phyloP scores from a whole-genome alignment of 2,888 invertebrate species.

The Netelia virgata region DNA sequence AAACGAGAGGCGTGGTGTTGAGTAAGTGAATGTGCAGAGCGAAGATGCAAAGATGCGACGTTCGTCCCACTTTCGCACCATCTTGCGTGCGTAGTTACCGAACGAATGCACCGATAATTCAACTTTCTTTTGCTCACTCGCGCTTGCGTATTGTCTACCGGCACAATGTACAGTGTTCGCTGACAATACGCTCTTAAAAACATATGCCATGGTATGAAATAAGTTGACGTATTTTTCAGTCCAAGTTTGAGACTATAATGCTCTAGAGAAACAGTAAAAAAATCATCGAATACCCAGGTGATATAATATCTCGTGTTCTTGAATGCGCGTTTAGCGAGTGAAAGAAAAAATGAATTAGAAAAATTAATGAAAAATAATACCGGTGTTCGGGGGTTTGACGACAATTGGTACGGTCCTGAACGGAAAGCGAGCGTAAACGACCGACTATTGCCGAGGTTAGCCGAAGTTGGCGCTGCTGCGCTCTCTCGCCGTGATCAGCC shows the following conservation, averaged over 20 bases:
- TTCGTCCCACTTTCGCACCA: background rate
- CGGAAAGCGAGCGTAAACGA: constrained; percentile 67
- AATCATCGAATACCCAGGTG: too few species aligned
- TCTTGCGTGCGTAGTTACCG: background rate
- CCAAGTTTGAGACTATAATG: too few species aligned
- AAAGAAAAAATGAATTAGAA: background rate
- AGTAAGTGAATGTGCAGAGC: background rate
- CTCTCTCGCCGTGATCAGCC: constrained; percentile 16
- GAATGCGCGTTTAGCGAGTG: too few species aligned
- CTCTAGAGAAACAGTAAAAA: too few species aligned
- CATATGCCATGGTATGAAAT: too few species aligned
- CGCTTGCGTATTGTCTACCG: background rate
- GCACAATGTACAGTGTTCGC: background rate
- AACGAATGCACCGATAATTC: background rate
- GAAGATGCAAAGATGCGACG: background rate
- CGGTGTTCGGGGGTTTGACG: background rate
- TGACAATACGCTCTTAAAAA: background rate
- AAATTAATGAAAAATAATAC: background rate
- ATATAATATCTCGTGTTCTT: too few species aligned
- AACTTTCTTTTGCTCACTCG: background rate
- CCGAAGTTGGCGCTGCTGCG: constrained; percentile 56
- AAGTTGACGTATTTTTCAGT: too few species aligned
- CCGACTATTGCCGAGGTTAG: constrained; percentile 70
- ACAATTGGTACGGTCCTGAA: constrained; percentile 69
- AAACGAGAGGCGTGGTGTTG: background rate